Percentiles rank a stretch among this genome's conserved stretches.
phyloP scores from a whole-genome alignment of 2,113 vertebrate genomes.

The Cheilinus undulatus region DNA sequence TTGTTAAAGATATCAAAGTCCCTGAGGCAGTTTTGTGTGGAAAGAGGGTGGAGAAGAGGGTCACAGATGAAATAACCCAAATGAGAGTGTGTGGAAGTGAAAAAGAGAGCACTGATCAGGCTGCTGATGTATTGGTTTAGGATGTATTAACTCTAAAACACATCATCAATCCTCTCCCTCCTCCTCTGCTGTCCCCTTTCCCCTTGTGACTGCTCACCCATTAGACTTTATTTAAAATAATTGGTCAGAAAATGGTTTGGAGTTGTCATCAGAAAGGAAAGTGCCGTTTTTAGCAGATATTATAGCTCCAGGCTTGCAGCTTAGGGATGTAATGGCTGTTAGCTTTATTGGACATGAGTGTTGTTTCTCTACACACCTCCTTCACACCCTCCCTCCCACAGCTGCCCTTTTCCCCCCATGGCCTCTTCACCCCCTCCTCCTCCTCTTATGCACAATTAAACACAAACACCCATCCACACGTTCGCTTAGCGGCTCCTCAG shows the following conservation, averaged over 20 bases:
- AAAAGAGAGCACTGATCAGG: slow-evolving; percentile 14
- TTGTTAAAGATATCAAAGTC: slow-evolving; percentile 19
- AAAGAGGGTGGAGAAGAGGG: not conserved
- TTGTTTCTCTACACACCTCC: slow-evolving; percentile 7
- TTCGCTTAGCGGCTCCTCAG: slow-evolving; percentile 26
- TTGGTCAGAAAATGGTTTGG: slow-evolving; percentile 52
- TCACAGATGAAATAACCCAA: slow-evolving; percentile 22
- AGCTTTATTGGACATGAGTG: slow-evolving; percentile 42
- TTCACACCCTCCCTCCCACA: slow-evolving; percentile 16
- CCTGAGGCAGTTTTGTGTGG: not conserved
- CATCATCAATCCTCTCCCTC: slow-evolving; percentile 22
- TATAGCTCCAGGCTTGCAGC: slow-evolving; percentile 10
- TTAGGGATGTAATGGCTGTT: slow-evolving; percentile 18
- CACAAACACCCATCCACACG: slow-evolving; percentile 4
- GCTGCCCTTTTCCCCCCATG: slow-evolving; percentile 24
- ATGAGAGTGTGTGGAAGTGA: slow-evolving; percentile 24
- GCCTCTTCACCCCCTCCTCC: slow-evolving; percentile 9
- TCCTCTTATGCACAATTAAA: slow-evolving; percentile 47
- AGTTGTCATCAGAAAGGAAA: slow-evolving; percentile 47
- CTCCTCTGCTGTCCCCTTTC: not conserved
- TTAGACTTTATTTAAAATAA: slow-evolving; percentile 56
- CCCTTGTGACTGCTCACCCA: slow-evolving; percentile 17
- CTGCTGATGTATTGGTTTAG: slow-evolving; percentile 32
- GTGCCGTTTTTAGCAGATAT: slow-evolving; percentile 46
- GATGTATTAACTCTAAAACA: slow-evolving; percentile 39